These are phyloP conservation scores for Hofmannophila pseudospretella DNA, from an alignment of 2,888 invertebrate genomes.

Conservation along the genomic window DNA sequence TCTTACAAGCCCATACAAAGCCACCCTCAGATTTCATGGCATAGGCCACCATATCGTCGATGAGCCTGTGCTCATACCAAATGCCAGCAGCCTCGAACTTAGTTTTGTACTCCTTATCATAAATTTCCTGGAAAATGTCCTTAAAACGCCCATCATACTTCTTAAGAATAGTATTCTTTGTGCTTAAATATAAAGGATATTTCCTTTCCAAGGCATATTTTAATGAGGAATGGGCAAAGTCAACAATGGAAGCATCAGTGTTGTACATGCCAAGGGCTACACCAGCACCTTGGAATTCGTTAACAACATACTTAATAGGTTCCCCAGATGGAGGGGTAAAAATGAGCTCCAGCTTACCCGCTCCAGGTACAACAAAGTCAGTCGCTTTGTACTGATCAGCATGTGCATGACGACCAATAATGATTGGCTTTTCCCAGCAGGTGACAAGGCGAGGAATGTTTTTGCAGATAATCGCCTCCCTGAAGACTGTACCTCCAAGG, in stretches of 20 bases:
- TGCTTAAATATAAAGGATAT: conserved; percentile 95
- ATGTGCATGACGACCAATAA: conserved; percentile 98
- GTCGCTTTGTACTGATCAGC: conserved; percentile 99
- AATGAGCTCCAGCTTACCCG: conserved; percentile 90
- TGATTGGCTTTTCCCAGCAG: conserved; percentile 97
- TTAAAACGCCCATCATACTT: conserved; percentile 98
- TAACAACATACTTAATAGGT: conserved; percentile 84
- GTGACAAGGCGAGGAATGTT: conserved; percentile 97
- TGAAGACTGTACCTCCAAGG: conserved; percentile 89
- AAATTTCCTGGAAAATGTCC: conserved; percentile 97
- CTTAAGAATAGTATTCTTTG: conserved; percentile 98
- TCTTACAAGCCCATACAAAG: conserved; percentile 99
- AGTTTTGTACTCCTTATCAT: conserved; percentile 90
- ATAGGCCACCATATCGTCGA: conserved; percentile 99
- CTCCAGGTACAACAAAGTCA: conserved; percentile 95
- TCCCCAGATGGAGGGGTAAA: conserved; percentile 84
- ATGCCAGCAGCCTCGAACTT: conserved; percentile 91
- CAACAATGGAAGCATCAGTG: conserved; percentile 94
- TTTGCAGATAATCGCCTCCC: conserved; percentile 92
- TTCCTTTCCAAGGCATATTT: conserved; percentile 90
- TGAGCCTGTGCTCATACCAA: conserved; percentile 99
- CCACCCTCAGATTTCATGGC: conserved; percentile 99
- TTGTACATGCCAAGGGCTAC: conserved; percentile 98
- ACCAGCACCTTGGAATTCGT: conserved; percentile 92
- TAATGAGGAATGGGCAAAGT: conserved; percentile 97